Evolutionary conservation across 2,888 invertebrate species (phyloP), one percentile per base, ranked within the genome.

Genomic region (Candidula unifasciata): DNA sequence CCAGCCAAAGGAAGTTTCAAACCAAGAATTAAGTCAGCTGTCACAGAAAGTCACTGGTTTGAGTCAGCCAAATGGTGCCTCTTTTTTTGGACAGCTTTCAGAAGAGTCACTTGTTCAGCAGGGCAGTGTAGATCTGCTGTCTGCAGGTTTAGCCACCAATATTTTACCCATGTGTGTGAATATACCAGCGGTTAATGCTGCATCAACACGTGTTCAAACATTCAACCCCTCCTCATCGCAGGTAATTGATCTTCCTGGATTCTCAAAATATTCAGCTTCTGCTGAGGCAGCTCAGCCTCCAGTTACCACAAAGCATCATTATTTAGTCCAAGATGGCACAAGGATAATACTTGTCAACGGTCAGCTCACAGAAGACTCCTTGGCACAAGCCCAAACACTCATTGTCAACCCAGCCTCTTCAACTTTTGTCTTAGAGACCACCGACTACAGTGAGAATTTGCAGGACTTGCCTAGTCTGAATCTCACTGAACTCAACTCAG

Each of bases 401-500:
- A n/a, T 16, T 52, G n/a, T 24, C 2, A 5, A 27, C 27, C 44
- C 74, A 54, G 54, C 52, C 8, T 74, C 52, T 33, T 30, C 74
- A 30, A 18, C 52, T 1, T n/a, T 3, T 0, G 16, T n/a, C 27
- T 3, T 52, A 16, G 74, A 74, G 44, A 44, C 27, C 54, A 74
- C 30, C 54, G 74, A 74, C 74, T 74, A 74, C 54, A 54, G 74
- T 74, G 54, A 16, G 27, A 54, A 74, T 74, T 52, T 74, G 18
- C 54, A 74, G 54, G 74, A 74, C 24, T 30, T 74, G 18, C 74
- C 74, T 1, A 74, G 74, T 54, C 54, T 74, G n/a, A 74, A 74
- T 33, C n/a, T 74, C 30, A 54, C 27, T 8, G 74, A 74, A 74
- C 27, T 74, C 10, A 37, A 74, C 2, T 54, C 54, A 33, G 74